Percentiles rank a stretch among this genome's conserved stretches.
Evolutionary conservation across 2,797 vertebrate species (phyloP).

Genomic region (Taeniopygia guttata): DNA sequence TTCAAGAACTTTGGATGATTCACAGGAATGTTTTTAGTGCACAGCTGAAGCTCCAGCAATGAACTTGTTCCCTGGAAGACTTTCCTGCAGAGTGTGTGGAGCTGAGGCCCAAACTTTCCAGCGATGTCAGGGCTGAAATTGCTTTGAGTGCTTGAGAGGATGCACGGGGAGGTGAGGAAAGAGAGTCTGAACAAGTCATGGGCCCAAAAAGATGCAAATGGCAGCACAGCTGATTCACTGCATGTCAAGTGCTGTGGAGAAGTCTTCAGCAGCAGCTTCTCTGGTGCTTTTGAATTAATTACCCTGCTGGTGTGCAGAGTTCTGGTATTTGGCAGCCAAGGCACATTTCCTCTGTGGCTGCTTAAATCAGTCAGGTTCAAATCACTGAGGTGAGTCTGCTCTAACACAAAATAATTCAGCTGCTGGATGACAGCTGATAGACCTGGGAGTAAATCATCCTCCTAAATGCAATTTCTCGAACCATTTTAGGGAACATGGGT

Average conservation of each 20-base stretch:
- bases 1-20: background rate
- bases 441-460: slow-evolving; percentile 22
- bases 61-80: slow-evolving; percentile 72
- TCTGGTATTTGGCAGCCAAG: slow-evolving; percentile 62
- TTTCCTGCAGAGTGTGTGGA: background rate
- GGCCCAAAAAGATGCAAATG: slow-evolving; percentile 32
- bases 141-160: background rate
- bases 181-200: background rate
- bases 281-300: slow-evolving; percentile 57
- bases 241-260: slow-evolving; percentile 22
- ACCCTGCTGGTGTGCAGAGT: slow-evolving; percentile 47
- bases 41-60: slow-evolving; percentile 77
- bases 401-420: slow-evolving; percentile 59
- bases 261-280: slow-evolving; percentile 43
- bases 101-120: slow-evolving; percentile 70
- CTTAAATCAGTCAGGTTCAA: slow-evolving; percentile 35
- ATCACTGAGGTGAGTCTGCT: slow-evolving; percentile 55
- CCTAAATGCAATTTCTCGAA: slow-evolving; percentile 66
- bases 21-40: slow-evolving; percentile 72
- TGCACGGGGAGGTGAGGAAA: slow-evolving; percentile 4
- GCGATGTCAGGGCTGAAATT: slow-evolving; percentile 37
- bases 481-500: slow-evolving; percentile 48
- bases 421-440: slow-evolving; percentile 40
- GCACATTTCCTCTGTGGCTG: slow-evolving; percentile 66
- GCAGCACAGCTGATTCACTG: slow-evolving; percentile 42